These are phyloP conservation scores for Zophobas morio DNA, from an alignment of 1,140 invertebrate species.

Conservation along the genomic window DNA sequence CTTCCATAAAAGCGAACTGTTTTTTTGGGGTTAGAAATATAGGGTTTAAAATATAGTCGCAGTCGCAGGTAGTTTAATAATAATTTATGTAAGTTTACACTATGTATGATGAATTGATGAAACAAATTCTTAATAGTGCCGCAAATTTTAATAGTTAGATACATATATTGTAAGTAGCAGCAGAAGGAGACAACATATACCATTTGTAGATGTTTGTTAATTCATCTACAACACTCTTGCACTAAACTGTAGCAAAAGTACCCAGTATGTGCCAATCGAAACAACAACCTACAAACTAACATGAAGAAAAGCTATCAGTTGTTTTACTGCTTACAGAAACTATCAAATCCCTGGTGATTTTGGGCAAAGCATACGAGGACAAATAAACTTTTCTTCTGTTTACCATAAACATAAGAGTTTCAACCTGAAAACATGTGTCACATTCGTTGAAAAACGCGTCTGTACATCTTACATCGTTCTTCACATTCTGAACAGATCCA, in stretches of 20 bases:
- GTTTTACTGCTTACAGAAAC: neutral
- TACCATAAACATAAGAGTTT: neutral
- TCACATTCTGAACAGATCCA: neutral
- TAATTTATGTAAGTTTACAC: too few species aligned
- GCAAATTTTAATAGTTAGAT: too few species aligned
- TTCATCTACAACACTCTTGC: neutral
- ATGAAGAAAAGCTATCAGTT: neutral
- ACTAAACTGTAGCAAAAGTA: conserved; percentile 9
- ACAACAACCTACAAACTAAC: neutral
- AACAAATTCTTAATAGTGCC: too few species aligned
- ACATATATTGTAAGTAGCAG: too few species aligned
- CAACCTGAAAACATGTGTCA: neutral
- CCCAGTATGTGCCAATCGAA: conserved; percentile 7
- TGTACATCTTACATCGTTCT: neutral
- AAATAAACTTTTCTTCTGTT: neutral
- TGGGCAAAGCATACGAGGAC: neutral
- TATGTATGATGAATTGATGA: too few species aligned
- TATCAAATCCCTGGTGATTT: neutral
- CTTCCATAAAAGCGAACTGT: too few species aligned
- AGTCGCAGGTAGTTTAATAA: too few species aligned
- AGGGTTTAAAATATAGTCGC: too few species aligned
- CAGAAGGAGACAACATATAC: too few species aligned
- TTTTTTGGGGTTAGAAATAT: too few species aligned
- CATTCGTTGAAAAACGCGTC: neutral
- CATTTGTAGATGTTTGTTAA: neutral